Conservation (phyloP, 2,888 invertebrate species). For the Catonia carolina region DNA sequence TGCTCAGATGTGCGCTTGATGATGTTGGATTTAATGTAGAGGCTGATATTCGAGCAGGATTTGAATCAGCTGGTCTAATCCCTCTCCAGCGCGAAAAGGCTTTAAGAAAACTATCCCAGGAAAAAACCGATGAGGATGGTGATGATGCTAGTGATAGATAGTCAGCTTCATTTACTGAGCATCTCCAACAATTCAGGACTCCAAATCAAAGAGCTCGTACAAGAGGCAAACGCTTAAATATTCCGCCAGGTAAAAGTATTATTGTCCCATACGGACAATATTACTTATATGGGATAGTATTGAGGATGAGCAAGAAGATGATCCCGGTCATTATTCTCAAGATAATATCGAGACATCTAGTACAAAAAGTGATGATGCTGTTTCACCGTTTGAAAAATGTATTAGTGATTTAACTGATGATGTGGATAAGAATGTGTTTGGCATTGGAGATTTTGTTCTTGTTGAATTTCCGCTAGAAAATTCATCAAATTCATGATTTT, state of each 20-base stretch:
- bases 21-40: neutral
- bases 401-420: neutral
- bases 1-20: conserved; percentile 16
- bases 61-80: conserved; percentile 35
- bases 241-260: neutral
- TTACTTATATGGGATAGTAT: too few relatives aligned
- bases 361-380: too few relatives aligned
- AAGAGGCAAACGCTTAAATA: neutral
- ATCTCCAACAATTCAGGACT: neutral
- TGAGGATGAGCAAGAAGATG: too few relatives aligned
- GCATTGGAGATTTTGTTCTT: neutral
- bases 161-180: neutral
- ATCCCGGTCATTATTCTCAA: too few relatives aligned
- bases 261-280: neutral
- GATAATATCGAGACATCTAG: too few relatives aligned
- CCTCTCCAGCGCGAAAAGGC: conserved; percentile 30
- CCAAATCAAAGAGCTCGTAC: neutral
- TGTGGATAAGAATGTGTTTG: neutral
- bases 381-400: too few relatives aligned
- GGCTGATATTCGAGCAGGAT: conserved; percentile 29
- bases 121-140: neutral
- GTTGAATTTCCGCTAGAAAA: conserved; percentile 1
- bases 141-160: neutral
- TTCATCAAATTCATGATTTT: neutral
- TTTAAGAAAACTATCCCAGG: conserved; percentile 13